Conservation (phyloP, 1,140 invertebrate genomes). For the Andrena cerasifolii region DNA sequence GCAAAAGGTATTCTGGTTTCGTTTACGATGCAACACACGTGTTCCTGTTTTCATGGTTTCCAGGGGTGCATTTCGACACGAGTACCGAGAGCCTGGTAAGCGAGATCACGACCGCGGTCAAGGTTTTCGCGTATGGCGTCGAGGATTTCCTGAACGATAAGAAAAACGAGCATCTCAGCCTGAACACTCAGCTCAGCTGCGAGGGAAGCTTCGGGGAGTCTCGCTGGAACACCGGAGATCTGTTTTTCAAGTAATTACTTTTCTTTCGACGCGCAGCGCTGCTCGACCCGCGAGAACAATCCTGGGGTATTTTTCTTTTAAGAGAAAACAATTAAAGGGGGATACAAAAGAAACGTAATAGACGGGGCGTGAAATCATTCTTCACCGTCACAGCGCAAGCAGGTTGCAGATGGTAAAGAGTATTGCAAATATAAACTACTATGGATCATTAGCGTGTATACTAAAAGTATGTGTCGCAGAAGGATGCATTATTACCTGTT, state of each 20-base stretch:
- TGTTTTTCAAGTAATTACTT: constrained; percentile 84
- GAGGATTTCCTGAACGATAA: constrained; percentile 92
- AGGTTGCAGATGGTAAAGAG: no score
- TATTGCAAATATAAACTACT: no score
- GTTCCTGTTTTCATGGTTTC: background rate
- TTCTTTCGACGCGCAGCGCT: no score
- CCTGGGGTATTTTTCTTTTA: no score
- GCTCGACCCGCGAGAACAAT: no score
- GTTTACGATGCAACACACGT: background rate
- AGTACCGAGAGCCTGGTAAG: constrained; percentile 90
- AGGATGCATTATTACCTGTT: no score
- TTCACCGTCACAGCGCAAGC: no score
- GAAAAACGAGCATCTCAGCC: constrained; percentile 85
- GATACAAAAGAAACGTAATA: no score
- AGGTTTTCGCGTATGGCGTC: constrained; percentile 95
- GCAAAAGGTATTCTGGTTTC: background rate
- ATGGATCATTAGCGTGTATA: no score
- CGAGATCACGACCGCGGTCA: constrained; percentile 94
- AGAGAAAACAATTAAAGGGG: no score
- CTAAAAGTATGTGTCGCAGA: no score
- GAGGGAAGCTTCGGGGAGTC: constrained; percentile 87
- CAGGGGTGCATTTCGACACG: constrained; percentile 96
- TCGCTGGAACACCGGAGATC: constrained; percentile 90
- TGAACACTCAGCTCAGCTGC: constrained; percentile 92
- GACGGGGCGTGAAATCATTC: no score